phyloP scores from a whole-genome alignment of 2,113 vertebrate species.

The Scopus umbretta region DNA sequence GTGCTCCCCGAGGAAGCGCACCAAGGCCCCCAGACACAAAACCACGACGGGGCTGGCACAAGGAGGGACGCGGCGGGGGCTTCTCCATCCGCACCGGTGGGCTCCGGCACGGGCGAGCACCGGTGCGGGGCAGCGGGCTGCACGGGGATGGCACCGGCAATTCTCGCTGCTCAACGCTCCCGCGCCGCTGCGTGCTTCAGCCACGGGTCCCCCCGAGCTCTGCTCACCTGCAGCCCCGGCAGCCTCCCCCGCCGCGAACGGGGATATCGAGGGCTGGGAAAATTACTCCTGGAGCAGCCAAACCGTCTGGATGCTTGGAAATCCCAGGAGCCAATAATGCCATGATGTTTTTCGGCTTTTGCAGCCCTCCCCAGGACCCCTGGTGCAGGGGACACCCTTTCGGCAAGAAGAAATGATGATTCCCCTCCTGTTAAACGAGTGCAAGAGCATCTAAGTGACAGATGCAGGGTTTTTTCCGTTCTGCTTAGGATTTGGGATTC shows the following conservation, averaged over 20 bases:
- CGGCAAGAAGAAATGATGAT: rapidly evolving
- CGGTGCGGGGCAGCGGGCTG: rapidly evolving
- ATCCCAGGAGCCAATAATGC: background rate
- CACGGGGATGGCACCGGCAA: background rate
- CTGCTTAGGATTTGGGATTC: background rate
- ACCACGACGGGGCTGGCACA: rapidly evolving
- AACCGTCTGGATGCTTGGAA: background rate
- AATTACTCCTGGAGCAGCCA: background rate
- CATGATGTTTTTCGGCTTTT: background rate
- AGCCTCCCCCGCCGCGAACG: rapidly evolving
- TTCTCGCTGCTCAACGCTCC: background rate
- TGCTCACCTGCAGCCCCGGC: background rate
- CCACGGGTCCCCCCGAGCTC: background rate
- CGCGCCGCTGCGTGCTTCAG: background rate
- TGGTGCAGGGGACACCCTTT: rapidly evolving
- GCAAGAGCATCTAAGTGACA: background rate
- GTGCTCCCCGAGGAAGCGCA: rapidly evolving
- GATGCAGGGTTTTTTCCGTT: background rate
- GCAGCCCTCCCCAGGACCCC: background rate
- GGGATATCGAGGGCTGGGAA: background rate
- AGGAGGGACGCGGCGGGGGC: rapidly evolving
- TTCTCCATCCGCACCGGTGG: background rate
- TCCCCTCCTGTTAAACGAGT: rapidly evolving
- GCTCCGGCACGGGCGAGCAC: background rate
- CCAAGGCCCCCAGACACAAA: rapidly evolving